Evolutionary conservation across 2,113 vertebrate genomes (phyloP).

Genomic region (Peromyscus maniculatus): DNA sequence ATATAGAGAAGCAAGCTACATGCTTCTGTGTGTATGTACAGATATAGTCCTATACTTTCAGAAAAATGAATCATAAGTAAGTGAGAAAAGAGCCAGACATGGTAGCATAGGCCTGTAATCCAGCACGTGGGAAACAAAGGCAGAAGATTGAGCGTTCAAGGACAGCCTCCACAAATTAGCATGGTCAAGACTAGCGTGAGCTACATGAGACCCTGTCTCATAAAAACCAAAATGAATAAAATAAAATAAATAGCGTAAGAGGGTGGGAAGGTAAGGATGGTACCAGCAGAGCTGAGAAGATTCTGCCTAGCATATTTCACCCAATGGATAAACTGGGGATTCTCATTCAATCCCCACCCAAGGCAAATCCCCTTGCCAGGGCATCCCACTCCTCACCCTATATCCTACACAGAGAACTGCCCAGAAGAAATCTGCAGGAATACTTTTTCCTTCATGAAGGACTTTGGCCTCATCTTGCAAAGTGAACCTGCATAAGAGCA

Average conservation of each 20-base stretch:
- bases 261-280: neutral
- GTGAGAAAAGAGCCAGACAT: neutral
- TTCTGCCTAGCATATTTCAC: neutral
- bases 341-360: neutral
- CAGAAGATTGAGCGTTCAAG: neutral
- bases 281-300: neutral
- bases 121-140: neutral
- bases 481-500: neutral
- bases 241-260: neutral
- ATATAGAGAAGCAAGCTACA: neutral
- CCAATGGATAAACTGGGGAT: neutral
- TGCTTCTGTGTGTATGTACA: neutral
- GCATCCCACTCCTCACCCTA: neutral
- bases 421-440: neutral
- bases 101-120: neutral
- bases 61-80: neutral
- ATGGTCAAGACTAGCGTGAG: too few relatives aligned
- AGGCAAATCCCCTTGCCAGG: neutral
- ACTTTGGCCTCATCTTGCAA: slow-evolving; percentile 24
- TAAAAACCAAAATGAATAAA: neutral
- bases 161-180: neutral
- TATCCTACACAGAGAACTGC: neutral
- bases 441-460: slow-evolving; percentile 29
- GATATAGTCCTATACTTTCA: neutral
- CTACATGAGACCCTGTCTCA: neutral